phyloP scores from a whole-genome alignment of 2,888 invertebrate species.

The Eumacrocentrus americanus region DNA sequence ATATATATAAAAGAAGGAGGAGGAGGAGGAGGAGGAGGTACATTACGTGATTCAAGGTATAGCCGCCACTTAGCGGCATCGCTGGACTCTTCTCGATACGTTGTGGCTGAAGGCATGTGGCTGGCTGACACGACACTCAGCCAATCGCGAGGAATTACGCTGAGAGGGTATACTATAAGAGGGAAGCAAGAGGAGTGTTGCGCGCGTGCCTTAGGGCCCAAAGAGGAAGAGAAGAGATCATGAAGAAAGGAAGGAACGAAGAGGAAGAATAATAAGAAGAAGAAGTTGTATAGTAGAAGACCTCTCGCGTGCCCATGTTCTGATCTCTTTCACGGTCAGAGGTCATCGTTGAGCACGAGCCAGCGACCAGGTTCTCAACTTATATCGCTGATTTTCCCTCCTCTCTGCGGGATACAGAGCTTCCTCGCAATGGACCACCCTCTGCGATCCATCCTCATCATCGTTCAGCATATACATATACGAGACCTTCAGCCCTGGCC shows the following conservation, averaged over 20 bases:
- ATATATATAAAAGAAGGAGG: background rate
- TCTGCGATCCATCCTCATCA: constrained; percentile 6
- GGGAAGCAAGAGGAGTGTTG: constrained; percentile 39
- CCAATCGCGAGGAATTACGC: constrained; percentile 51
- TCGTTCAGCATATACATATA: background rate
- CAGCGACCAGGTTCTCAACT: constrained; percentile 56
- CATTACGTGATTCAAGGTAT: constrained; percentile 2
- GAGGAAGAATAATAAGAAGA: constrained; percentile 19
- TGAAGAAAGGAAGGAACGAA: constrained; percentile 26
- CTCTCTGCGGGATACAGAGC: constrained; percentile 21
- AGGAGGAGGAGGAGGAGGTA: background rate
- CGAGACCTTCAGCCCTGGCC: background rate
- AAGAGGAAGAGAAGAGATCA: constrained; percentile 25
- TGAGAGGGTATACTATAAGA: constrained; percentile 21
- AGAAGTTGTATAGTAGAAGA: constrained; percentile 26
- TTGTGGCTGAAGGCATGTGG: constrained; percentile 18
- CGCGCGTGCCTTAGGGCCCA: constrained; percentile 58
- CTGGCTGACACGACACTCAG: constrained; percentile 43
- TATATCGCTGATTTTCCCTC: constrained; percentile 1
- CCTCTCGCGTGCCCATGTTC: constrained; percentile 53
- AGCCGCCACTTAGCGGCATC: constrained; percentile 17
- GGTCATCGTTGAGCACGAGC: constrained; percentile 60
- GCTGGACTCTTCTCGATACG: background rate
- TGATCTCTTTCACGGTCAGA: constrained; percentile 57
- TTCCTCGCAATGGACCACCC: constrained; percentile 27